Base-by-base conservation (phyloP, 2,888 invertebrate species). In the Chymomyza fuscimana region DNA sequence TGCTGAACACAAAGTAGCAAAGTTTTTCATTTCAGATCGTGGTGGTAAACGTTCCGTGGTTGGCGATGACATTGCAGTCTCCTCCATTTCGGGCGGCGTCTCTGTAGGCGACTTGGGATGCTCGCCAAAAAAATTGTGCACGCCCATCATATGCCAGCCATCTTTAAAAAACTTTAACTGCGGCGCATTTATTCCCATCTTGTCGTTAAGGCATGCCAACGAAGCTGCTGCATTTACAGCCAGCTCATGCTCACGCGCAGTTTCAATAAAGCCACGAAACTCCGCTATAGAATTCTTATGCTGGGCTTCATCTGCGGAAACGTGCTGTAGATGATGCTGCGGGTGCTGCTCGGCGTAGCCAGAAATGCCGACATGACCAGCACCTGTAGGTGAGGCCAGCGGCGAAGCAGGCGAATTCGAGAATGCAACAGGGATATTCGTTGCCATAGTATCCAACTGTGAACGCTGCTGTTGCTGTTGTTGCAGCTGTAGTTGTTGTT, bases 51-150 rank as follows among this genome's bases (percentile, higher is more conserved):
- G 73, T 22, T 76, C 85, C 50, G 67, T 68, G 19, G 60, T 67
- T n/a, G 81, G 74, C 25, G 74, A 63, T 63, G 10, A 10, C 88
- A 83, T 90, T 46, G 81, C 79, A 5, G 77, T 79, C 62, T 89
- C 84, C 50, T 85, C 85, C 85, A 85, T 88, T 52, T 90, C 90
- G 7, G 90, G 89, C 1, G 89, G 88, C 52, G 92, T 90, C 76
- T 91, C 92, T 51, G 92, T 91, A 29, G 92, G 92, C 16, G 92
- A 92, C 79, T 92, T 92, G n/a, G 92, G 92, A 74, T 92, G 91
- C 76, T 92, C 92, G 65, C 89, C 90, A 70, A 91, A 91, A 71
- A 91, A 89, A 65, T 91, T 91, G 36, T 90, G 91, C 73, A 90
- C 88, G 40, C 89, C 86, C 61, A 89, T 88, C 74, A 91, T 89